phyloP scores from a whole-genome alignment of 2,797 vertebrate species.

The Alcedo atthis region DNA sequence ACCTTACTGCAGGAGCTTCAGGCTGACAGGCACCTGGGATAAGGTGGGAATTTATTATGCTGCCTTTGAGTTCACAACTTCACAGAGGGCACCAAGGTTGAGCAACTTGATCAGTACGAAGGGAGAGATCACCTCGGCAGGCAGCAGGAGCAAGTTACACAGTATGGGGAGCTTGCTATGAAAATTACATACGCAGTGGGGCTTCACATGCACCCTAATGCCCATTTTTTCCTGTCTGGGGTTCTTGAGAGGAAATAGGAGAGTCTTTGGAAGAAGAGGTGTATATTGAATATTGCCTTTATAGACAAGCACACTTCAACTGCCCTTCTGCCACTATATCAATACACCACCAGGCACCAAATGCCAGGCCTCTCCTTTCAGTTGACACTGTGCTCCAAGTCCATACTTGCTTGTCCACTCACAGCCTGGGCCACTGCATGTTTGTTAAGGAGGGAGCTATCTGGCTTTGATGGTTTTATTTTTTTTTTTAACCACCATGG shows the following conservation, averaged over 20 bases:
- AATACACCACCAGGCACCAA: neutral
- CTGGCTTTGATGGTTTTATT: neutral
- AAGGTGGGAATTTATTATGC: slow-evolving; percentile 76
- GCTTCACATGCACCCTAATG: neutral
- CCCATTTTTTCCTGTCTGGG: neutral
- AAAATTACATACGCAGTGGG: neutral
- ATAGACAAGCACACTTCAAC: neutral
- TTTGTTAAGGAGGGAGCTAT: neutral
- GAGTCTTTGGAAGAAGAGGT: neutral
- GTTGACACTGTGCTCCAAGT: neutral
- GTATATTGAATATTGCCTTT: neutral
- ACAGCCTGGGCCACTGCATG: neutral
- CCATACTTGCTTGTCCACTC: neutral
- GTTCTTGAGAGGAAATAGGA: neutral
- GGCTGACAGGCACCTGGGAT: slow-evolving; percentile 75
- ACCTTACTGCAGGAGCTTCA: slow-evolving; percentile 58
- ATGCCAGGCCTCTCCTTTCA: neutral
- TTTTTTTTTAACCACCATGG: neutral
- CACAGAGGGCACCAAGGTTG: slow-evolving; percentile 68
- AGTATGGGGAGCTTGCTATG: slow-evolving; percentile 19
- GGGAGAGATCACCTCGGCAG: slow-evolving; percentile 47
- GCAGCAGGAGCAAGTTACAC: neutral
- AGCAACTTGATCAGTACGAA: slow-evolving; percentile 40
- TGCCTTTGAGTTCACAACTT: slow-evolving; percentile 57
- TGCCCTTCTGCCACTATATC: neutral